These are phyloP conservation scores for Mamestra brassicae DNA, from an alignment of 2,888 invertebrate species.

Conservation along the genomic window DNA sequence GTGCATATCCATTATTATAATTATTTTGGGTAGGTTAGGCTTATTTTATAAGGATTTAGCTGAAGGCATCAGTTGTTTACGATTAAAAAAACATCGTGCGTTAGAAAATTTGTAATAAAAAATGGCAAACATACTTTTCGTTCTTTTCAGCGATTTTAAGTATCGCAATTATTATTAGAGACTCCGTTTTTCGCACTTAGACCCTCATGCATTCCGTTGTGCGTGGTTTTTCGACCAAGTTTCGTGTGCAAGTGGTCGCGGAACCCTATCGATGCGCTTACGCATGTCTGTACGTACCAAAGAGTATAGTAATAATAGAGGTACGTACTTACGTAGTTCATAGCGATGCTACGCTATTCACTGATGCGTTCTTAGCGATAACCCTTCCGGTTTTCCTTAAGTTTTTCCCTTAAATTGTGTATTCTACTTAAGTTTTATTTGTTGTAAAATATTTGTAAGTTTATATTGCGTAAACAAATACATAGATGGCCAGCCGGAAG, in stretches of 20 bases:
- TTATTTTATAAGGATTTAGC: not conserved
- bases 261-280: constrained; percentile 1
- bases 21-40: not conserved
- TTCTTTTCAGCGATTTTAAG: no score
- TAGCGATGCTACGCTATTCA: not conserved
- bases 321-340: not conserved
- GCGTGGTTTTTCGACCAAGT: not conserved
- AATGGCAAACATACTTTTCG: not conserved
- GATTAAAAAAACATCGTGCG: not conserved
- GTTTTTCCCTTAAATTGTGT: constrained; percentile 17
- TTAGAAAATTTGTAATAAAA: not conserved
- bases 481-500: constrained; percentile 22
- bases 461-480: constrained; percentile 1
- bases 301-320: no score
- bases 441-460: constrained; percentile 3
- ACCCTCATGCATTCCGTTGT: no score
- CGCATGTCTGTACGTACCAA: constrained; percentile 8
- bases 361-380: not conserved
- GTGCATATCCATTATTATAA: constrained; percentile 14
- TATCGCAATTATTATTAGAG: no score
- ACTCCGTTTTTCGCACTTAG: no score
- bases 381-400: constrained; percentile 50
- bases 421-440: constrained; percentile 22
- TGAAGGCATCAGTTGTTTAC: no score
- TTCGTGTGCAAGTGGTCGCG: constrained; percentile 1